Evolutionary conservation across 2,797 vertebrate genomes (phyloP).

Genomic region (Rhinogobio ventralis): DNA sequence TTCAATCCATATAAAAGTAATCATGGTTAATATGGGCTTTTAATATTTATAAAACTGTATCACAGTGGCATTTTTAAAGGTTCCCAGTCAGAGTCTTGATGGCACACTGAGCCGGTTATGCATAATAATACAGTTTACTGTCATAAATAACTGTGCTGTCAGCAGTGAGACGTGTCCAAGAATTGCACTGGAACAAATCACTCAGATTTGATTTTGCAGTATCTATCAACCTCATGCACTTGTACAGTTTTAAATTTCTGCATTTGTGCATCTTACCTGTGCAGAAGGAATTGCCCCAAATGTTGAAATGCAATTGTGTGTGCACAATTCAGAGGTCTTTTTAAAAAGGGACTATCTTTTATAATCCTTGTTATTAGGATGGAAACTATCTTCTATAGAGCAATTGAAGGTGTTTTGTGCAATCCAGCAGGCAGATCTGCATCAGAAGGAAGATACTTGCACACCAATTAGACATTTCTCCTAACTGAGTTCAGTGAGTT

Average conservation of each 20-base stretch:
- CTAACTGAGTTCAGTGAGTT: constrained; percentile 3
- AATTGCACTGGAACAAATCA: constrained; percentile 35
- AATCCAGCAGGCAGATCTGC: neutral
- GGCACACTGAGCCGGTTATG: constrained; percentile 74
- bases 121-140: constrained; percentile 61
- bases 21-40: constrained; percentile 75
- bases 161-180: constrained; percentile 27
- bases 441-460: neutral
- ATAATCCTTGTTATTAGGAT: constrained; percentile 4
- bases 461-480: constrained; percentile 7
- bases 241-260: constrained; percentile 10
- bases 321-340: neutral
- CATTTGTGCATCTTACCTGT: constrained; percentile 17
- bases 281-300: constrained; percentile 23
- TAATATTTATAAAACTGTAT: constrained; percentile 84
- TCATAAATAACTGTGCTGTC: constrained; percentile 52
- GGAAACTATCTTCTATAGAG: constrained; percentile 10
- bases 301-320: constrained; percentile 24
- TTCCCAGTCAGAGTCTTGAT: constrained; percentile 79
- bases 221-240: constrained; percentile 32
- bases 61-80: constrained; percentile 84
- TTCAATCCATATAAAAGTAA: constrained; percentile 69
- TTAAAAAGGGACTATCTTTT: neutral
- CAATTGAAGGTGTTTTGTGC: neutral
- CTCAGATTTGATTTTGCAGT: constrained; percentile 34